These are phyloP conservation scores for Enteromius radiatus DNA, from an alignment of 2,797 vertebrate species.

Conservation along the genomic window DNA sequence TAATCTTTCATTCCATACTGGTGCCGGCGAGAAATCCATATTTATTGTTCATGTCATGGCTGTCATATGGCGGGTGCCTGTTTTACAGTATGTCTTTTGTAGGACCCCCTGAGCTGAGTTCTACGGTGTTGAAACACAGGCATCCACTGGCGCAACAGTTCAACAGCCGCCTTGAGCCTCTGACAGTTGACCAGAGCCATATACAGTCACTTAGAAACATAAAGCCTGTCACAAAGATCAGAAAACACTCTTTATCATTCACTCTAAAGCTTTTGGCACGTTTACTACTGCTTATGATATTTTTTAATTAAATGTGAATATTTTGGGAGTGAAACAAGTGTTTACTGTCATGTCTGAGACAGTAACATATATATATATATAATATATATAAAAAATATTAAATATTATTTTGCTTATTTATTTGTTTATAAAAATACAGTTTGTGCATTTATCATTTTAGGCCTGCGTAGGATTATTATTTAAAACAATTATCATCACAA, in stretches of 20 bases:
- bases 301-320: not conserved
- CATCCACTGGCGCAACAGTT: slow-evolving; percentile 61
- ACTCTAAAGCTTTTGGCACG: not conserved
- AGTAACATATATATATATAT: too few species aligned
- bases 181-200: slow-evolving; percentile 65
- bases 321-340: slow-evolving; percentile 4
- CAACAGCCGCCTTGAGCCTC: slow-evolving; percentile 60
- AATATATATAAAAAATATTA: too few species aligned
- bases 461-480: not conserved
- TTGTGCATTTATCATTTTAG: not conserved
- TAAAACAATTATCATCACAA: not conserved
- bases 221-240: slow-evolving; percentile 66
- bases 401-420: not conserved
- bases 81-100: slow-evolving; percentile 72
- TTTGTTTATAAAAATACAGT: not conserved
- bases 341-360: not conserved
- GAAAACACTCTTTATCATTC: slow-evolving; percentile 45
- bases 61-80: slow-evolving; percentile 71
- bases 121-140: slow-evolving; percentile 68
- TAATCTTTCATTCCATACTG: slow-evolving; percentile 75
- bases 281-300: slow-evolving; percentile 28
- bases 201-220: slow-evolving; percentile 64
- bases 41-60: slow-evolving; percentile 79
- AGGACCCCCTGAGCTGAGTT: slow-evolving; percentile 59
- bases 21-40: slow-evolving; percentile 68